Evolutionary conservation across 2,797 vertebrate genomes (phyloP).

Genomic region (Podarcis lilfordi): DNA sequence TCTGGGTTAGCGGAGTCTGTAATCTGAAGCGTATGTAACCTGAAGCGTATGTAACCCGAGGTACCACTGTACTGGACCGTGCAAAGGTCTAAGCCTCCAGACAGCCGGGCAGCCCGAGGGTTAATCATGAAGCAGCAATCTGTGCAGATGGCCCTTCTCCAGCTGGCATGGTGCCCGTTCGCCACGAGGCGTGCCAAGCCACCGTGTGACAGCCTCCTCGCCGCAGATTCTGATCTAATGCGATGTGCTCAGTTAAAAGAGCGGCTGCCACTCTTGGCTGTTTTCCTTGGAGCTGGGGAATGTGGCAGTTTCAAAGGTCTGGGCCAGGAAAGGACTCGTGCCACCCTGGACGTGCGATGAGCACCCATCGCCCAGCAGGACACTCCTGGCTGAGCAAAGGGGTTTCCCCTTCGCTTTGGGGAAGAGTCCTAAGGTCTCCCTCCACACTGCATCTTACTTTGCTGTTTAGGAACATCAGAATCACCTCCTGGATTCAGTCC

Average conservation of each 20-base stretch:
- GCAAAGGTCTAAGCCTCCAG: not conserved
- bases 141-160: slow-evolving; percentile 63
- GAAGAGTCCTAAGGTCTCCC: not conserved
- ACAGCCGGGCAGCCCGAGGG: not conserved
- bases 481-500: too few relatives aligned
- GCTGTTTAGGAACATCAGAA: not conserved
- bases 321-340: not conserved
- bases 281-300: not conserved
- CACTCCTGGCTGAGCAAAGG: not conserved
- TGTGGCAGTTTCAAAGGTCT: not conserved
- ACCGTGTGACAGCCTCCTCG: not conserved
- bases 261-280: not conserved
- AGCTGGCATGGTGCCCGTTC: slow-evolving; percentile 61
- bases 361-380: too few relatives aligned
- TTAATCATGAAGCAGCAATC: not conserved
- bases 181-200: not conserved
- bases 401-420: not conserved
- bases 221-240: not conserved
- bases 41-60: too few relatives aligned
- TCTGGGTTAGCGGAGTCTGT: too few relatives aligned
- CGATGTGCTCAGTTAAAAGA: not conserved
- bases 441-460: accelerated
- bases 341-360: accelerated
- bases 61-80: too few relatives aligned
- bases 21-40: too few relatives aligned